Percentiles rank a stretch among this genome's conserved stretches.
Evolutionary conservation across 2,888 invertebrate species (phyloP).

Genomic region (Eristalis intricaria): DNA sequence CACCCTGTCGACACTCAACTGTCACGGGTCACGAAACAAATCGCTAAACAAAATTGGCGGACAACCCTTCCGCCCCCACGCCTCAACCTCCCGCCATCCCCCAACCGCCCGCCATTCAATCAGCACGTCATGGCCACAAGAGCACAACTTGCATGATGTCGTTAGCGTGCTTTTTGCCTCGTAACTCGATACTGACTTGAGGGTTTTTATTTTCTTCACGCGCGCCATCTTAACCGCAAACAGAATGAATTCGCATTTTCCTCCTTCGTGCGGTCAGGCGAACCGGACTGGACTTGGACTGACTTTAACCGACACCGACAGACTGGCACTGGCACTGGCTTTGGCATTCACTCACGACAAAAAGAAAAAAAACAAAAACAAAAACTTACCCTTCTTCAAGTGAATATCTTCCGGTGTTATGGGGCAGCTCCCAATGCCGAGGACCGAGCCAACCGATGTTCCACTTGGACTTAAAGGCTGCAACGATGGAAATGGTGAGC

Average conservation of each 20-base stretch:
- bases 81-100: no score
- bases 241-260: conserved; percentile 5
- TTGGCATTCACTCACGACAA: no score
- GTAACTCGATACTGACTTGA: conserved; percentile 22
- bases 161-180: conserved; percentile 2
- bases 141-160: neutral
- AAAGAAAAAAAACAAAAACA: neutral
- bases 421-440: conserved; percentile 72
- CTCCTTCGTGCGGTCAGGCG: neutral
- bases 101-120: neutral
- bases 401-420: conserved; percentile 75
- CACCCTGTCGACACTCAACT: neutral
- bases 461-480: conserved; percentile 65
- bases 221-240: conserved; percentile 44
- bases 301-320: no score
- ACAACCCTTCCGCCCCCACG: neutral
- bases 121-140: neutral
- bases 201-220: conserved; percentile 40
- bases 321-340: no score
- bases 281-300: neutral
- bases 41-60: conserved; percentile 23
- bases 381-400: conserved; percentile 76
- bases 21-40: conserved; percentile 35
- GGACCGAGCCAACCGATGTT: conserved; percentile 49
- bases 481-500: conserved; percentile 73